Base-by-base conservation (phyloP, 2,888 invertebrate genomes). In the Crepidodera aurea region DNA sequence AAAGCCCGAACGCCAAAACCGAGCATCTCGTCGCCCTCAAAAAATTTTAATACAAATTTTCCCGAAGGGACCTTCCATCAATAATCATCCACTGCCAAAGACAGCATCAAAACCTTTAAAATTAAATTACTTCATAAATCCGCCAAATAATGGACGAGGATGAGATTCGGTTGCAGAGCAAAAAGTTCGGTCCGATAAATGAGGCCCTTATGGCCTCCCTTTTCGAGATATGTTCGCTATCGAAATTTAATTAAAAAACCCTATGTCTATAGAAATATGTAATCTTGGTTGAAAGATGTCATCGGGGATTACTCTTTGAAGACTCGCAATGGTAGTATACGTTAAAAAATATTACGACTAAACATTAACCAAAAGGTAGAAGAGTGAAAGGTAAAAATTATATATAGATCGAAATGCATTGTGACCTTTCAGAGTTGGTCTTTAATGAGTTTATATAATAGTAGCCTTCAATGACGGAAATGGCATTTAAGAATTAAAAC, bases 91-190 rank as follows among this genome's bases (percentile, higher is more conserved):
- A 42, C 44, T 56, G 61, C 61, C 50, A 55, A 65, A 61, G 60
- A 58, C 61, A 57, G 64, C 64, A 58, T 50, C 50, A 51, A 48
- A 65, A 65, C 61, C 61, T 50, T 62, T 51, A 37, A 61, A 61
- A 62, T 65, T 58, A 54, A 62, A 62, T 65, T 65, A 64, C 44
- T 64, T 42, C 54, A 61, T 44, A 61, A 64, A 61, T 65, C 58
- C 58, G 58, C 42, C 57, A 37, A 65, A 65, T 65, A 55, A 59
- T 61, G 42, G 54, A 54, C 15, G 44, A 53, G 18, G 19, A 60
- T 60, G 16, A 32, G 55, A 42, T 50, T n/a, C 37, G 63, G 40
- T 16, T 42, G 59, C 25, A 16, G 51, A 29, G 32, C 29, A 50
- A 60, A 59, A 29, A 57, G 32, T 48, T 57, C 37, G 37, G 34